phyloP scores from a whole-genome alignment of 1,140 invertebrate species.

The Eriosoma lanigerum region DNA sequence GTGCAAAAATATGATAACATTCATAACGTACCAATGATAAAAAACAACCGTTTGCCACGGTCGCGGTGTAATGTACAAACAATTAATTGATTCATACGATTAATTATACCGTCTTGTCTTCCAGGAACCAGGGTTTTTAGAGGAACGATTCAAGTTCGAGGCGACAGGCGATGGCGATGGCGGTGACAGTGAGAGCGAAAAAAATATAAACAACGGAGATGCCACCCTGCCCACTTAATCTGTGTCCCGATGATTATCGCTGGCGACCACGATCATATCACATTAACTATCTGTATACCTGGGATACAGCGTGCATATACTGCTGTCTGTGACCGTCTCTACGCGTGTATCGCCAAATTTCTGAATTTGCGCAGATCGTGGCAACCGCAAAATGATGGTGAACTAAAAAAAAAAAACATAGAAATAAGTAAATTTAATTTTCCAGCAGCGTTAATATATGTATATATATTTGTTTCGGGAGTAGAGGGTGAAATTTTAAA shows the following conservation, averaged over 20 bases:
- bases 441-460: neutral
- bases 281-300: neutral
- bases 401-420: neutral
- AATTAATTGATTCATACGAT: no score
- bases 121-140: constrained; percentile 37
- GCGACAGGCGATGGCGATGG: neutral
- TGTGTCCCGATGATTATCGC: neutral
- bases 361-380: neutral
- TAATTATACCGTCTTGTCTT: neutral
- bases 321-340: neutral
- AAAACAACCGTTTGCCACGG: no score
- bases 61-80: no score
- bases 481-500: neutral
- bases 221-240: constrained; percentile 27
- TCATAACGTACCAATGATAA: no score
- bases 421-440: neutral
- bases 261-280: neutral
- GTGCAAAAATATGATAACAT: no score
- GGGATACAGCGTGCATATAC: neutral
- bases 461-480: neutral
- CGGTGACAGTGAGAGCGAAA: neutral
- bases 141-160: constrained; percentile 9
- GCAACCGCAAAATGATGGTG: no score
- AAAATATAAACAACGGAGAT: constrained; percentile 11
- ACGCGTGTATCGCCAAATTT: neutral